Base-by-base conservation (phyloP, 2,113 vertebrate genomes). In the Gobius niger region DNA sequence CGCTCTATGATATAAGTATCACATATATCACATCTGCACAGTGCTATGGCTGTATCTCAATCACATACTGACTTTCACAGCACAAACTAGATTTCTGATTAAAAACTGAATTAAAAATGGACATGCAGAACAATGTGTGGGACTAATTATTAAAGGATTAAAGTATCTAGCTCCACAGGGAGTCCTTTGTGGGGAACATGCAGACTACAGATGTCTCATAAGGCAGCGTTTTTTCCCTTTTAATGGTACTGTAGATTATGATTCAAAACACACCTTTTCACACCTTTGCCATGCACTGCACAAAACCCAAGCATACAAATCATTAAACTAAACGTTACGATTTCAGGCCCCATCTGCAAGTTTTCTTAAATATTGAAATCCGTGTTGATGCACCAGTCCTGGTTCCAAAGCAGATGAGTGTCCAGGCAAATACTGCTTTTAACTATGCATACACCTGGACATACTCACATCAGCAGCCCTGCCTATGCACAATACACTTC, bases 361-460 rank as follows among this genome's bases (percentile, higher is more conserved):
- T 54, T 44, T 60, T 16, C 57, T n/a, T 41, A 82, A 74, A 85
- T 80, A 73, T 68, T 42, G 15, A 42, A 40, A 34, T 59, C 71
- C 47, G 40, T 53, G 61, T 74, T 70, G 62, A 40, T 53, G 56
- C 51, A 73, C 56, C 65, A 47, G 62, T 46, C 60, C 62, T 47
- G 65, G 71, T 56, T 72, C 68, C 64, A 63, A 50, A 24, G 59
- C 70, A 57, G 70, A 78, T 75, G 67, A 81, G 68, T 74, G 69
- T 51, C 65, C 73, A 77, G 56, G 73, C 83, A 24, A 59, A 77
- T 72, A 66, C 67, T 64, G 19, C 7, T 41, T 61, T 76, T 62
- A 44, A 41, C 49, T 67, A 16, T 18, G 63, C 75, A 81, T 46
- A 57, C 47, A 74, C 7, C 59, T 72, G 53, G 59, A 70, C 54